These are phyloP conservation scores for Nineta flava DNA, from an alignment of 2,888 invertebrate species.

Conservation along the genomic window DNA sequence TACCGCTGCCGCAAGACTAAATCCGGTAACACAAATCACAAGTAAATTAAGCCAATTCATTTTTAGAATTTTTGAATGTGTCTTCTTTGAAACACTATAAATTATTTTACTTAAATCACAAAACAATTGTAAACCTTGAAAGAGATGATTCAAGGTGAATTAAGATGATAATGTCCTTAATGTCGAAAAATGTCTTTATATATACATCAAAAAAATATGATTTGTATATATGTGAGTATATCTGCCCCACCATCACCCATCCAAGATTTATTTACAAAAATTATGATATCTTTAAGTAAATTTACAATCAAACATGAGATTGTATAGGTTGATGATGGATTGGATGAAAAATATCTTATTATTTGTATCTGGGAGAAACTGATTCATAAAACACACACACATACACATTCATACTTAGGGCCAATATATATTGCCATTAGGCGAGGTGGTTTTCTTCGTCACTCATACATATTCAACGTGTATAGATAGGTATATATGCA, in stretches of 20 bases:
- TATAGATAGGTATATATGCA: neutral
- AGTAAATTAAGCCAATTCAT: neutral
- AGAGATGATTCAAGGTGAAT: neutral
- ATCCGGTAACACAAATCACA: neutral
- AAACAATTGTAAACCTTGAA: neutral
- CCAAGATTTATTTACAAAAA: no score
- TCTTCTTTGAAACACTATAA: neutral
- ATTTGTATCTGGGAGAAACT: neutral
- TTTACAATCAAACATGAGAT: no score
- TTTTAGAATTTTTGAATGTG: neutral
- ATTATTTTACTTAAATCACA: neutral
- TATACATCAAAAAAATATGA: neutral
- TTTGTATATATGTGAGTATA: neutral
- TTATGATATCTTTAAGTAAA: no score
- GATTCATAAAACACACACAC: constrained; percentile 1
- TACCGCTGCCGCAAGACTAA: no score
- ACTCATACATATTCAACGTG: no score
- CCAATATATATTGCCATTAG: no score
- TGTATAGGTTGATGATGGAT: no score
- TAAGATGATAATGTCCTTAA: constrained; percentile 1
- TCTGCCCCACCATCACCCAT: neutral
- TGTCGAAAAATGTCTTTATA: neutral
- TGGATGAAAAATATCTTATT: no score
- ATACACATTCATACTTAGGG: no score
- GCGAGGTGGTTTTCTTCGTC: no score